A percentile compares a stretch with the other conserved stretches of the same genome.
Conservation (phyloP, 1,140 invertebrate species). For the Drosophila kurseongensis region DNA sequence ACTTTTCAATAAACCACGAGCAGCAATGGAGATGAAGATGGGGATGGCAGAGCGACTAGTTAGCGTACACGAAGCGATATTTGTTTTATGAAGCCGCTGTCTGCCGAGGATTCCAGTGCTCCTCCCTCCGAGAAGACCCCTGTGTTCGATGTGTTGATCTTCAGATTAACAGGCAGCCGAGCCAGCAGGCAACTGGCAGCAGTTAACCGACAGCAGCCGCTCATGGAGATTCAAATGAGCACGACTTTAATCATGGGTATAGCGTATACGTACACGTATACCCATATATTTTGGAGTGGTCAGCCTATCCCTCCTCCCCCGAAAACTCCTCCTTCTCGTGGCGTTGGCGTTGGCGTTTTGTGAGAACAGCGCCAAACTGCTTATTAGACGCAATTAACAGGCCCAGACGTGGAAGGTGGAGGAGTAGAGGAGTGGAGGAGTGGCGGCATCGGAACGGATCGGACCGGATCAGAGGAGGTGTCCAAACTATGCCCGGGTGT, state of each 20-base stretch:
- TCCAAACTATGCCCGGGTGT: slow-evolving; percentile 46
- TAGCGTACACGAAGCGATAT: slow-evolving; percentile 74
- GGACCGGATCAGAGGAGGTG: slow-evolving; percentile 6
- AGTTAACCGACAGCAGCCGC: slow-evolving; percentile 41
- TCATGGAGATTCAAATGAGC: slow-evolving; percentile 79
- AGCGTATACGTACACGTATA: slow-evolving; percentile 23
- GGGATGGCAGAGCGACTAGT: slow-evolving; percentile 61
- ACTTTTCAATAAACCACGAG: slow-evolving; percentile 40
- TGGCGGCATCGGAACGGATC: slow-evolving; percentile 7
- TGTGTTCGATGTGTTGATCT: slow-evolving; percentile 72
- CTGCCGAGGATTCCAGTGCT: slow-evolving; percentile 30
- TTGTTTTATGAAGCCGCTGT: slow-evolving; percentile 77
- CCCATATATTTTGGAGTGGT: slow-evolving; percentile 27
- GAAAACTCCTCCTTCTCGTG: slow-evolving; percentile 30
- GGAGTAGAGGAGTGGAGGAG: neutral
- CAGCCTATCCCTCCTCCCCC: slow-evolving; percentile 45
- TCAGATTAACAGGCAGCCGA: slow-evolving; percentile 78
- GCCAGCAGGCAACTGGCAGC: slow-evolving; percentile 50
- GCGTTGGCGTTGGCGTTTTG: slow-evolving; percentile 80
- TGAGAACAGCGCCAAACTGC: slow-evolving; percentile 80
- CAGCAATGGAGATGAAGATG: slow-evolving; percentile 35
- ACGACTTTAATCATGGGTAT: slow-evolving; percentile 71
- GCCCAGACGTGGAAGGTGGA: slow-evolving; percentile 32
- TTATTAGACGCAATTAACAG: slow-evolving; percentile 83
- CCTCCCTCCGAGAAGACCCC: slow-evolving; percentile 9